phyloP scores from a whole-genome alignment of 2,797 vertebrate species.

The Anguilla pacifica region DNA sequence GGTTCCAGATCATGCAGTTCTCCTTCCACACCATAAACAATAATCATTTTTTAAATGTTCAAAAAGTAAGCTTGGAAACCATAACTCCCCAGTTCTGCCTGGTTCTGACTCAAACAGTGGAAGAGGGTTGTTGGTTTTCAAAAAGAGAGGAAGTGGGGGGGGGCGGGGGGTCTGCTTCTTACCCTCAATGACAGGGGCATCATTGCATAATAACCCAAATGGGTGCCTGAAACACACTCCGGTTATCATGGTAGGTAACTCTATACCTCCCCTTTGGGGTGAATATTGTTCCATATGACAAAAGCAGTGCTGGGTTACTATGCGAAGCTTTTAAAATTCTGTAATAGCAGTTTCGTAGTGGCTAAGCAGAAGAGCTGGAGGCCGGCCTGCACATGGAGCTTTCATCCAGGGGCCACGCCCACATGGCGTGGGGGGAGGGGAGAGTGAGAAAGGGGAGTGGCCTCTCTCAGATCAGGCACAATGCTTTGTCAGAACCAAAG shows the following conservation, averaged over 20 bases:
- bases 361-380: not conserved
- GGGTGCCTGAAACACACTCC: not conserved
- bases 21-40: not conserved
- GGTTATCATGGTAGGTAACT: not conserved
- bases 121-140: not conserved
- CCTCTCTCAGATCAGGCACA: not conserved
- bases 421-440: not conserved
- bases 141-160: not conserved
- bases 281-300: not conserved
- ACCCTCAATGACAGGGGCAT: not conserved
- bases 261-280: not conserved
- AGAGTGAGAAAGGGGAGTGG: not conserved
- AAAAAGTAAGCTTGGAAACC: not conserved
- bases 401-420: not conserved
- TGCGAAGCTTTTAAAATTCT: not conserved
- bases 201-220: not conserved
- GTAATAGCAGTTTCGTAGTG: not conserved
- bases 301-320: not conserved
- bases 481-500: not conserved
- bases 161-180: not conserved
- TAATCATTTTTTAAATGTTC: not conserved
- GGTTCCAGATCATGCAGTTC: not conserved
- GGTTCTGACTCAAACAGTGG: not conserved
- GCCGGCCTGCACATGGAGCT: not conserved
- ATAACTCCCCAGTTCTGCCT: not conserved